Percentiles rank a stretch among this genome's conserved stretches.
Conservation (phyloP, 2,797 vertebrate species). For the Paramormyrops hopkinsi region DNA sequence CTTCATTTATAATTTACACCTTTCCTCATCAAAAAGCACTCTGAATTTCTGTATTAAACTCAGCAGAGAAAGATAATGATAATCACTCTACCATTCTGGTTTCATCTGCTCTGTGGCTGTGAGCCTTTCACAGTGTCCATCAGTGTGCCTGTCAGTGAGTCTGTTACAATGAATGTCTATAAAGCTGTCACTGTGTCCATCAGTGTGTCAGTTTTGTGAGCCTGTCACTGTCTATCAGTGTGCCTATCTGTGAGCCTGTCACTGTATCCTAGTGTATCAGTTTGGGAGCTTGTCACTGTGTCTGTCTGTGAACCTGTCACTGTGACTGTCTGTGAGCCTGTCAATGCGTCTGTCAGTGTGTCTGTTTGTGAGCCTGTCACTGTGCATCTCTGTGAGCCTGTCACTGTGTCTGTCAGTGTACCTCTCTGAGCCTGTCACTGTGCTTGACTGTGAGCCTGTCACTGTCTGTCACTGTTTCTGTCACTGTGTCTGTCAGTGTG, state of each 20-base stretch:
- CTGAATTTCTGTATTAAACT: conserved; percentile 65
- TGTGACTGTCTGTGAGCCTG: too few relatives aligned
- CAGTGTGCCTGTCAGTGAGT: neutral
- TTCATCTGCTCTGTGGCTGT: neutral
- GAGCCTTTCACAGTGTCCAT: neutral
- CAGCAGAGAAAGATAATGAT: conserved; percentile 54
- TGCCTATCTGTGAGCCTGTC: neutral
- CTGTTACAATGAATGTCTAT: neutral
- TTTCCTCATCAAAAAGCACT: conserved; percentile 62
- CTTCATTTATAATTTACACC: conserved; percentile 71
- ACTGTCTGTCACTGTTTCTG: neutral
- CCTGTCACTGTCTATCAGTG: conserved; percentile 23
- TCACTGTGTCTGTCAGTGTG: too few relatives aligned
- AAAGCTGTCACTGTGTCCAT: neutral
- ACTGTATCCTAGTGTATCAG: conserved; percentile 3
- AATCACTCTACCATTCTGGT: conserved; percentile 21
- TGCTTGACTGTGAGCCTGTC: neutral
- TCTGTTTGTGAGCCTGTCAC: neutral
- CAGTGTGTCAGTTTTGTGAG: conserved; percentile 16
- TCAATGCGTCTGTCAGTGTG: conserved; percentile 7
- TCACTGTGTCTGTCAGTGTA: neutral
- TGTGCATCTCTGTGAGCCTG: neutral
- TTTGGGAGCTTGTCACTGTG: neutral
- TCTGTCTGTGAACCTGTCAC: neutral
- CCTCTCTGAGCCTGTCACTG: neutral